phyloP scores from a whole-genome alignment of 2,113 vertebrate genomes.

The Coryphaenoides rupestris region DNA sequence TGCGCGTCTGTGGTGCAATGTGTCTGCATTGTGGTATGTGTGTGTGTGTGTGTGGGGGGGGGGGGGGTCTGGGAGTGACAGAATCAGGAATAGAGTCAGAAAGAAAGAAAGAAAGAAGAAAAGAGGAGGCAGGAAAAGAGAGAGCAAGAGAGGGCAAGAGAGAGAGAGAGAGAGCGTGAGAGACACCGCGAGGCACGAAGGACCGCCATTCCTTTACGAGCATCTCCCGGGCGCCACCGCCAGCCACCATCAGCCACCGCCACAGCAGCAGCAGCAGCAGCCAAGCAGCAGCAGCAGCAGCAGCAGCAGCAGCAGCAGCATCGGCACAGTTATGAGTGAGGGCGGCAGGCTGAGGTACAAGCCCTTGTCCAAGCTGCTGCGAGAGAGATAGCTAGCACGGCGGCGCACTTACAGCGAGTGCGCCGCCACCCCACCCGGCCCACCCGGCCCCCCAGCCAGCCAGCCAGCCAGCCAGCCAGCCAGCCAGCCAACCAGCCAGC shows the following conservation, averaged over 20 bases:
- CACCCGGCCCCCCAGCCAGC: no score
- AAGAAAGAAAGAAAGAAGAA: constrained; percentile 52
- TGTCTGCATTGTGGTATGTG: background rate
- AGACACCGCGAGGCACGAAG: constrained; percentile 52
- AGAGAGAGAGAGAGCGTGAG: background rate
- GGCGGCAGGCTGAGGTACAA: constrained; percentile 30
- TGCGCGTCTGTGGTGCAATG: no score
- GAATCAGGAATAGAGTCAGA: constrained; percentile 44
- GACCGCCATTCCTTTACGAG: constrained; percentile 36
- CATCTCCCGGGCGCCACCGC: constrained; percentile 47
- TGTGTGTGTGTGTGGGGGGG: background rate
- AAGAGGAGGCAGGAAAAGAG: constrained; percentile 32
- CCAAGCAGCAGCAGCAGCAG: no score
- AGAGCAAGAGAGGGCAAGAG: constrained; percentile 33
- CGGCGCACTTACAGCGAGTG: background rate
- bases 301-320: no score
- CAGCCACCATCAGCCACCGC: no score
- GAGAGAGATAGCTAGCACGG: constrained; percentile 15
- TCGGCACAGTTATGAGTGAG: constrained; percentile 17
- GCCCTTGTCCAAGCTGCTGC: constrained; percentile 46
- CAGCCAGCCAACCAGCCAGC: constrained; percentile 40
- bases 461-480: constrained; percentile 43
- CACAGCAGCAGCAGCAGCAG: no score
- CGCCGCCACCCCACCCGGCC: no score
- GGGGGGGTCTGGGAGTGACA: background rate